Conservation (phyloP, 2,113 vertebrate genomes). For the Cyrtonyx montezumae region DNA sequence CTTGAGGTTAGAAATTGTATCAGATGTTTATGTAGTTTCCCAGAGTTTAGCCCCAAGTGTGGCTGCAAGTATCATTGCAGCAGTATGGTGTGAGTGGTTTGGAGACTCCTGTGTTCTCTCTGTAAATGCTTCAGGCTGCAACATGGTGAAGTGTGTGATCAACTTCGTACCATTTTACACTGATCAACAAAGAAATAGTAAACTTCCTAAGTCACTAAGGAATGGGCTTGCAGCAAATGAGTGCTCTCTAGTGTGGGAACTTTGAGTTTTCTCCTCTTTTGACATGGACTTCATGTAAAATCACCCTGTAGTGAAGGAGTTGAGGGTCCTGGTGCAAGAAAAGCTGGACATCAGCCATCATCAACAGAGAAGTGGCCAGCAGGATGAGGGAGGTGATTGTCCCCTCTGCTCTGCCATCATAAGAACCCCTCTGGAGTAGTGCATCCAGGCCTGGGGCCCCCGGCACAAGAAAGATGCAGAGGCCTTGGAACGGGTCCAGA, state of each 20-base stretch:
- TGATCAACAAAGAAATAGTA: background rate
- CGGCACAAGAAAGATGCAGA: too few species aligned
- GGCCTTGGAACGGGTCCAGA: too few species aligned
- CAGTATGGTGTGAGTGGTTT: background rate
- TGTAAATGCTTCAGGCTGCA: background rate
- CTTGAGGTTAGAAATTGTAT: background rate
- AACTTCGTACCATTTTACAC: fast-evolving
- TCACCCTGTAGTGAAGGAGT: background rate
- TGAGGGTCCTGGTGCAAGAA: too few species aligned
- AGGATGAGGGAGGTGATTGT: too few species aligned
- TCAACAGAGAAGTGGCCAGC: too few species aligned
- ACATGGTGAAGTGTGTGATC: background rate
- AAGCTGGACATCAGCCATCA: too few species aligned
- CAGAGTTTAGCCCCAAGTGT: background rate
- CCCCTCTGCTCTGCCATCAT: too few species aligned
- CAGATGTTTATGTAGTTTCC: background rate
- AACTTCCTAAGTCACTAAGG: background rate
- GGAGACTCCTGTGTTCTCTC: background rate
- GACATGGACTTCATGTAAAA: background rate
- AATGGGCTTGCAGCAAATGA: fast-evolving
- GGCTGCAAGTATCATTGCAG: background rate
- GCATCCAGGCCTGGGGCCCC: too few species aligned
- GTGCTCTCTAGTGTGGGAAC: background rate
- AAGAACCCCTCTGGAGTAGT: too few species aligned
- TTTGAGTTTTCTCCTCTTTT: background rate